Evolutionary conservation across 2,888 invertebrate genomes (phyloP).

Genomic region (Encarsia formosa): DNA sequence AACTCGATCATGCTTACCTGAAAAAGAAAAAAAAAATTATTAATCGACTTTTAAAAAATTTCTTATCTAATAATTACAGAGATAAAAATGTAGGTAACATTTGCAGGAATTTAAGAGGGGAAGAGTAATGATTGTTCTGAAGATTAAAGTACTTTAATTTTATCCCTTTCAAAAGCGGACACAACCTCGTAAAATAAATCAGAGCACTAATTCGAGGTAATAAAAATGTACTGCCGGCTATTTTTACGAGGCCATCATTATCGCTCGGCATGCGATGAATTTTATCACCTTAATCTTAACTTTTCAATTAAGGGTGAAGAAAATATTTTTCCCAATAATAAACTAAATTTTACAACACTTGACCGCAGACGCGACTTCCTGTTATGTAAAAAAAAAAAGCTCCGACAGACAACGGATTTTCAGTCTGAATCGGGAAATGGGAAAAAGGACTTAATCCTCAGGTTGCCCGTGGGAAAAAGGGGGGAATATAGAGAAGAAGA

Average conservation of each 20-base stretch:
- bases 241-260: slow-evolving; percentile 13
- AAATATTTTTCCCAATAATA: background rate
- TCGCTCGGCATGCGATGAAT: slow-evolving; percentile 7
- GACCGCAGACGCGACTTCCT: background rate
- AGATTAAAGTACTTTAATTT: slow-evolving; percentile 8
- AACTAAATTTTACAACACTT: no score
- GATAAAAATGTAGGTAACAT: no score
- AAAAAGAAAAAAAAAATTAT: no score
- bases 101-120: no score
- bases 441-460: slow-evolving; percentile 9
- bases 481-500: background rate
- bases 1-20: no score
- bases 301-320: slow-evolving; percentile 5
- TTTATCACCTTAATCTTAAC: slow-evolving; percentile 8
- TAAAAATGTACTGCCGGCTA: slow-evolving; percentile 7
- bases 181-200: slow-evolving; percentile 14
- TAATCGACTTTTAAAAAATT: no score
- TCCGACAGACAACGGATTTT: slow-evolving; percentile 14
- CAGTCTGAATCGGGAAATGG: background rate
- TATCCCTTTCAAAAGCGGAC: background rate
- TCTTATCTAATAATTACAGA: no score
- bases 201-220: slow-evolving; percentile 11
- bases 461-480: background rate
- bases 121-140: no score
- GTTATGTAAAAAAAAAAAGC: background rate